These are phyloP conservation scores for Papilio protenor DNA, from an alignment of 2,888 invertebrate genomes.

Conservation along the genomic window DNA sequence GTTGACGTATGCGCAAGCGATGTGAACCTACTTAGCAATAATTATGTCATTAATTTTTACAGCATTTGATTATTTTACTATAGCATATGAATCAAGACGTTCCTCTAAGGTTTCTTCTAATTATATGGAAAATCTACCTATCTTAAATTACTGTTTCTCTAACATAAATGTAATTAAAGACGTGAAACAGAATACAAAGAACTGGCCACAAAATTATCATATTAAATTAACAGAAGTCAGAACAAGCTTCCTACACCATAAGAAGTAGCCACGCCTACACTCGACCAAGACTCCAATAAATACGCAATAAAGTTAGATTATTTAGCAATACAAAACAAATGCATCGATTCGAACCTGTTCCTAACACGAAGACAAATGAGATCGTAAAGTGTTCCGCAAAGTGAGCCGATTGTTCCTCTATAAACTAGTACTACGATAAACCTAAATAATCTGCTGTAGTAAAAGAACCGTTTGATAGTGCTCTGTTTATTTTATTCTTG, in stretches of 20 bases:
- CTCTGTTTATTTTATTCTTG: constrained; percentile 9
- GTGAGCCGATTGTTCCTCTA: constrained; percentile 20
- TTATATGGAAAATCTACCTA: not conserved
- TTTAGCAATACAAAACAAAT: constrained; percentile 49
- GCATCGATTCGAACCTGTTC: constrained; percentile 48
- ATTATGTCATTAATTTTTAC: not conserved
- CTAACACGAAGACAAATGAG: constrained; percentile 49
- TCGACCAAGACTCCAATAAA: constrained; percentile 62
- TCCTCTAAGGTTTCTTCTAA: not conserved
- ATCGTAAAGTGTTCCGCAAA: constrained; percentile 47
- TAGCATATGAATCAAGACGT: not conserved
- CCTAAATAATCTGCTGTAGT: constrained; percentile 58
- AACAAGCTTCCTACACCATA: constrained; percentile 50
- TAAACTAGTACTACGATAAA: constrained; percentile 1
- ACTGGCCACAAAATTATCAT: not conserved
- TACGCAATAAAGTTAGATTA: constrained; percentile 66
- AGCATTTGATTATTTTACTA: not conserved
- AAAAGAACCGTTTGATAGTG: constrained; percentile 20
- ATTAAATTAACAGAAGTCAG: constrained; percentile 11
- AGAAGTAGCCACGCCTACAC: constrained; percentile 63
- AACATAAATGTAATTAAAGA: not conserved
- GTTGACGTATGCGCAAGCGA: not conserved
- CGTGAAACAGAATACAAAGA: not conserved
- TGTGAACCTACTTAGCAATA: not conserved
- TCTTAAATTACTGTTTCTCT: not conserved